Conservation (phyloP, 2,113 vertebrate species). For the Brevimyrus niger region DNA sequence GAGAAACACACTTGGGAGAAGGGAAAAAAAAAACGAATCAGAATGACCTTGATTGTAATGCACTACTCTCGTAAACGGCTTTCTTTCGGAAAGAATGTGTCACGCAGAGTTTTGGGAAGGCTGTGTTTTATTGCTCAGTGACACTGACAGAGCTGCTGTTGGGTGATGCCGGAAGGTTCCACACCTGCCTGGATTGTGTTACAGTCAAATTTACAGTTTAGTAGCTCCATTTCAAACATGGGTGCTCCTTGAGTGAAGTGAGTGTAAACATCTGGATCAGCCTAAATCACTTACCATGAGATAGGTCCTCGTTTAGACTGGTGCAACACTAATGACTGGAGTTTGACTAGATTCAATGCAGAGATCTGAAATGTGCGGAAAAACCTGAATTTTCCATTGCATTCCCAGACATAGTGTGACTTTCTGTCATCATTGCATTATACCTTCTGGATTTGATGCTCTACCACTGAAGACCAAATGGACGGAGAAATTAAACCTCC, state of each 20-base stretch:
- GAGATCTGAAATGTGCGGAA: background rate
- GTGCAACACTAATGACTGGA: background rate
- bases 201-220: background rate
- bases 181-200: background rate
- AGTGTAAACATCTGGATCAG: background rate
- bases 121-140: slow-evolving; percentile 6
- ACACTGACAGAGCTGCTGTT: background rate
- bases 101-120: slow-evolving; percentile 21
- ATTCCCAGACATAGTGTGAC: background rate
- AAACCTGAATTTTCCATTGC: background rate
- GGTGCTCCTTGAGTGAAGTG: background rate
- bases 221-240: background rate
- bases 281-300: background rate
- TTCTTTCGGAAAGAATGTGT: slow-evolving; percentile 35
- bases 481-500: background rate
- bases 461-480: background rate
- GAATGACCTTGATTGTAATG: slow-evolving; percentile 45
- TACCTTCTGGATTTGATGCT: background rate
- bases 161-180: background rate
- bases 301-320: background rate
- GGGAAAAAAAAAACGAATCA: slow-evolving; percentile 34
- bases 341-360: background rate
- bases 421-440: background rate
- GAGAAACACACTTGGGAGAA: background rate
- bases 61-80: slow-evolving; percentile 29